phyloP scores from a whole-genome alignment of 2,797 vertebrate species.

The Sebastiscus tertius region DNA sequence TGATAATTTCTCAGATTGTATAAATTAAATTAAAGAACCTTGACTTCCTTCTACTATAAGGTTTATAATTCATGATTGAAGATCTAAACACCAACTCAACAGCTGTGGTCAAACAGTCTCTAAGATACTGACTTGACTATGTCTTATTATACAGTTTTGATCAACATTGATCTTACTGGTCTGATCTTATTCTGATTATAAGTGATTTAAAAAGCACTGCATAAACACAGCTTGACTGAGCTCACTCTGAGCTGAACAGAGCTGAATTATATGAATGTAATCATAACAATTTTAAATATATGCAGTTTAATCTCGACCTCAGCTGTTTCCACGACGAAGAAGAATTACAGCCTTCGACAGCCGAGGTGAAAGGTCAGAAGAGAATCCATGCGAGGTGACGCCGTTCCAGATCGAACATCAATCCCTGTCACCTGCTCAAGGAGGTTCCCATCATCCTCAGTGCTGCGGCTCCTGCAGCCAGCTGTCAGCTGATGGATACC shows the following conservation, averaged over 20 bases:
- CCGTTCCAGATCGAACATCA: constrained; percentile 32
- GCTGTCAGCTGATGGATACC: constrained; percentile 37
- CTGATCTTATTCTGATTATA: not conserved
- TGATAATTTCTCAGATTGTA: not conserved
- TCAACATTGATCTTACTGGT: not conserved
- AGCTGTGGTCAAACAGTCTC: not conserved
- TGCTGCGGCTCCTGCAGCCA: constrained; percentile 2
- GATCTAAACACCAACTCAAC: not conserved
- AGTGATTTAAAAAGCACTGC: not conserved
- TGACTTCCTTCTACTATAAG: not conserved
- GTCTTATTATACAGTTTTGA: not conserved
- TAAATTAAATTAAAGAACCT: not conserved
- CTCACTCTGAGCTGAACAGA: not conserved
- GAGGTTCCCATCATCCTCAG: constrained; percentile 38
- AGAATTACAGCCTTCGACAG: constrained; percentile 30
- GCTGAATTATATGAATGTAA: not conserved
- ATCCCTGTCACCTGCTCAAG: constrained; percentile 43
- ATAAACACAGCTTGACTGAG: not conserved
- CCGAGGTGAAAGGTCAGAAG: constrained; percentile 48
- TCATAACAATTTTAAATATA: not conserved
- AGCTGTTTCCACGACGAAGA: not conserved
- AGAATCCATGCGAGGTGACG: constrained; percentile 31
- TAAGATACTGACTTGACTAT: not conserved
- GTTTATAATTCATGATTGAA: not conserved
- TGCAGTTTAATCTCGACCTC: not conserved